Evolutionary conservation across 2,888 invertebrate species (phyloP).

Genomic region (Chrysotoxum bicinctum): DNA sequence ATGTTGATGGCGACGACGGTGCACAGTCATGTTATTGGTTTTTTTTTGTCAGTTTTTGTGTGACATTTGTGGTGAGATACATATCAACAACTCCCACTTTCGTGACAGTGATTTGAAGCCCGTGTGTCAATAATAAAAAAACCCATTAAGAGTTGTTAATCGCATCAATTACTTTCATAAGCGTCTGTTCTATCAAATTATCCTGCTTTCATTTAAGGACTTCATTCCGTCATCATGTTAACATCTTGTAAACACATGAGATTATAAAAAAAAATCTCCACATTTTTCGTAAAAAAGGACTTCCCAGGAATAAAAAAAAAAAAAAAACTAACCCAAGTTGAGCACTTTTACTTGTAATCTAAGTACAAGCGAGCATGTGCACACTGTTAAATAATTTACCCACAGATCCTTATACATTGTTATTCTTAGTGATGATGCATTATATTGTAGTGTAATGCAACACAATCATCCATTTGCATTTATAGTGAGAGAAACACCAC

Average conservation of each 20-base stretch:
- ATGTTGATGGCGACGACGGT: not conserved
- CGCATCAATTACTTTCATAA: conserved; percentile 33
- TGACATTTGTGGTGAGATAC: not conserved
- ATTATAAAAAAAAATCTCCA: conserved; percentile 5
- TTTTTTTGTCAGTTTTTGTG: not conserved
- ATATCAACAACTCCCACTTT: not conserved
- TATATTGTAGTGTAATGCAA: conserved; percentile 25
- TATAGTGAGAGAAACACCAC: conserved; percentile 21
- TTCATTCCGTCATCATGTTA: conserved; percentile 9
- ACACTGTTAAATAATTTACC: conserved; percentile 61
- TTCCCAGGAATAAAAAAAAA: not conserved
- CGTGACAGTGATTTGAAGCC: conserved; percentile 23
- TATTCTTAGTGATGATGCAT: conserved; percentile 36
- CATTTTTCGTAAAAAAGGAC: not conserved
- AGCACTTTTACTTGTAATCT: conserved; percentile 60
- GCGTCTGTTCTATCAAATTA: conserved; percentile 1
- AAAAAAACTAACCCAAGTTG: conserved; percentile 2
- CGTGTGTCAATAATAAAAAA: not conserved
- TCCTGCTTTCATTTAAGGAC: not conserved
- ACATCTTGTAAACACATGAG: conserved; percentile 33
- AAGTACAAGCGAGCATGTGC: conserved; percentile 59
- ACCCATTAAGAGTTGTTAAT: conserved; percentile 40
- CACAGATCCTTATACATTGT: conserved; percentile 46
- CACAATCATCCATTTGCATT: conserved; percentile 53
- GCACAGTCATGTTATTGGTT: conserved; percentile 21